Percentiles rank a stretch among this genome's conserved stretches.
phyloP scores from a whole-genome alignment of 2,113 vertebrate species.

The Caretta caretta region DNA sequence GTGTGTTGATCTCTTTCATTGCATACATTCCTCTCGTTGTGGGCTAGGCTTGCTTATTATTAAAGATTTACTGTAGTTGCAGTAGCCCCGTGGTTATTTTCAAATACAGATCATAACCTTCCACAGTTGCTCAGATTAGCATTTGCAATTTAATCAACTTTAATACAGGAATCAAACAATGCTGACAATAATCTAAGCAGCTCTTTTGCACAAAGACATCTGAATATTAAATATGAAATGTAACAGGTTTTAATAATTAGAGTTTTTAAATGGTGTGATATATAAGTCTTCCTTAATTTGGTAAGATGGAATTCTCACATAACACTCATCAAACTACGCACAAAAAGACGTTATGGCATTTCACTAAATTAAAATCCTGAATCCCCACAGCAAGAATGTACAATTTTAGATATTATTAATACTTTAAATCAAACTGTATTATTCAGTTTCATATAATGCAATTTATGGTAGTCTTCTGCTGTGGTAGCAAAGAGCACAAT shows the following conservation, averaged over 20 bases:
- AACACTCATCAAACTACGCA: conserved; percentile 71
- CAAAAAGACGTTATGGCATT: conserved; percentile 74
- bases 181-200: conserved; percentile 37
- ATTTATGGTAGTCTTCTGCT: conserved; percentile 68
- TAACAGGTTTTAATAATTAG: conserved; percentile 77
- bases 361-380: conserved; percentile 79
- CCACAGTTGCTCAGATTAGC: conserved; percentile 47
- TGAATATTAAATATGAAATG: conserved; percentile 73
- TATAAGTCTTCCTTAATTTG: conserved; percentile 73
- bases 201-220: conserved; percentile 49
- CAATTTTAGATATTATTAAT: conserved; percentile 81
- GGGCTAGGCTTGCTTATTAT: conserved; percentile 34
- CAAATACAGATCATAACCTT: conserved; percentile 70
- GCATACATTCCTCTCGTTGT: not conserved
- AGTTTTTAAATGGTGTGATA: conserved; percentile 70
- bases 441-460: conserved; percentile 74
- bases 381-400: conserved; percentile 68
- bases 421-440: conserved; percentile 78
- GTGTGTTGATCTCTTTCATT: conserved; percentile 13
- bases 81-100: conserved; percentile 56
- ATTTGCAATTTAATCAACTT: conserved; percentile 68
- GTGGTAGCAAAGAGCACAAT: conserved; percentile 53
- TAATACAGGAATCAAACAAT: conserved; percentile 50
- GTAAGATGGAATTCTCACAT: conserved; percentile 58
- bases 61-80: conserved; percentile 49